Base-by-base conservation (phyloP, 2,888 invertebrate genomes). In the Papilio demoleus region DNA sequence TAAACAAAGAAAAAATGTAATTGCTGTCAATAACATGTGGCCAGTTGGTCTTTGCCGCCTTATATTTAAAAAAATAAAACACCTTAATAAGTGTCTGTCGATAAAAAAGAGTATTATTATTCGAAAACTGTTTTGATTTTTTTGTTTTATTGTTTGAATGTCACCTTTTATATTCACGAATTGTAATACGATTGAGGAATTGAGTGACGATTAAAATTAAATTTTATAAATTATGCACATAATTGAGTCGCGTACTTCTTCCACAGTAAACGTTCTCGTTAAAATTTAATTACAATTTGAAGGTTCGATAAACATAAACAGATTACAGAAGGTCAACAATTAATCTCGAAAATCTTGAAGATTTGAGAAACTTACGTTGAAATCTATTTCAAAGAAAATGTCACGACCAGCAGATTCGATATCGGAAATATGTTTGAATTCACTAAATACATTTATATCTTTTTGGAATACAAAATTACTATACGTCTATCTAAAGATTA, bases 361-460 rank as follows among this genome's bases (percentile, higher is more conserved):
- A 53, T n/a, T 53, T 56, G 9, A 27, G 2, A 17, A 31, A 56
- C 31, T 27, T 14, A 31, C n/a, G 8, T 31, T 17, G 11, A 31
- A 27, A 31, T 17, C 8, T 56, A n/a, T 8, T n/a, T 31, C n/a
- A 2, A 31, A 56, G 53, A 17, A 31, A 56, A 17, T 56, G 31
- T 56, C 53, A 31, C 53, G 53, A 56, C 11, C 53, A 53, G 31
- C 31, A 31, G 17, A 24, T 27, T 14, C 12, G 9, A 56, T n/a
- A 31, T 31, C n/a, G 27, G 17, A 31, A 56, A 31, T 17, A 27
- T 50, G 14, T 27, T 50, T 14, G 14, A 50, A 88, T 8, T 97
- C 97, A 78, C 96, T 31, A 3, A 31, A 31, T 31, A 31, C 4
- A 31, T 31, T 31, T 31, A 31, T 31, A 31, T 31, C 3, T 31